A percentile compares a stretch with the other conserved stretches of the same genome.
These are phyloP conservation scores for Brachionus angularis DNA, from an alignment of 1,140 invertebrate genomes.

Conservation along the genomic window DNA sequence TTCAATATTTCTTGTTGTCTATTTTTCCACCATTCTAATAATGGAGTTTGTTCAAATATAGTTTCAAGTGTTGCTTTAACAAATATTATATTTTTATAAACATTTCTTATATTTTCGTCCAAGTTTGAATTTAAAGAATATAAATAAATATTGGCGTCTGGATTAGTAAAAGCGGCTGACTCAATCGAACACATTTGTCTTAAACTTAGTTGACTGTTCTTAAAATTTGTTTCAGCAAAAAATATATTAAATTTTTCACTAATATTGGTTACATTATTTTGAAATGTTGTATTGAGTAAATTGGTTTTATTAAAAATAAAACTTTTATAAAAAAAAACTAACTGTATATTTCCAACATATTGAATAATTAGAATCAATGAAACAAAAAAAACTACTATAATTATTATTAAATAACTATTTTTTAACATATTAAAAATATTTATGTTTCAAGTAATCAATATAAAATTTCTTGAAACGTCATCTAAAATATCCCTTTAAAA, in stretches of 20 bases:
- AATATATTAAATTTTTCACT: not conserved
- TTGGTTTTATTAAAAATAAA: no score
- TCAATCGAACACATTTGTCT: conserved; percentile 17
- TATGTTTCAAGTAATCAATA: no score
- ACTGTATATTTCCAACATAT: no score
- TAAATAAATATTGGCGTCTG: not conserved
- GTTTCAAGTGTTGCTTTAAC: not conserved
- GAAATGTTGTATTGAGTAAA: no score
- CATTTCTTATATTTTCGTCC: not conserved
- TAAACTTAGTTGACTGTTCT: not conserved
- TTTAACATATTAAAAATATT: no score
- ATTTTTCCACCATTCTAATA: not conserved
- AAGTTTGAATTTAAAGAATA: not conserved
- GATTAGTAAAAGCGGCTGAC: conserved; percentile 2
- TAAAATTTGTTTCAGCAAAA: not conserved
- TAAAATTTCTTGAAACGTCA: no score
- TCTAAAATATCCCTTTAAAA: no score
- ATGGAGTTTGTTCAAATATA: not conserved
- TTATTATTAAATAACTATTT: no score
- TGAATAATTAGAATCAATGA: no score
- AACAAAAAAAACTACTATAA: no score
- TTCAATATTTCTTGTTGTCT: not conserved
- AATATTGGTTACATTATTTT: no score
- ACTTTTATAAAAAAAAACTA: no score
- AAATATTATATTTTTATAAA: conserved; percentile 6